Evolutionary conservation across 2,888 invertebrate genomes (phyloP), one percentile per base, ranked within the genome.

Genomic region (Thereva nobilitata): DNA sequence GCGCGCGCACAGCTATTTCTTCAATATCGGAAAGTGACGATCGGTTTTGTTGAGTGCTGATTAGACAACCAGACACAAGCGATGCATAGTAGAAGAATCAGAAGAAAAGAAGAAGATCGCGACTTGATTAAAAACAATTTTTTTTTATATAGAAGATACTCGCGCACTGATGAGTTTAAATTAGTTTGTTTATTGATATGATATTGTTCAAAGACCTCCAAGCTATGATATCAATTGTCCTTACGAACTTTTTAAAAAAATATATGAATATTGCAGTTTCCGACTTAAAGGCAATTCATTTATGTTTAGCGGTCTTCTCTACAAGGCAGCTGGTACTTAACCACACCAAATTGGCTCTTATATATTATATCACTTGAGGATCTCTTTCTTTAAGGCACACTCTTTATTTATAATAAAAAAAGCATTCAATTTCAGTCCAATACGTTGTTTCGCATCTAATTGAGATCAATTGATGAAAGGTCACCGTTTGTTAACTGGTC

Each of bases 121-220:
- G 41, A 61, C 50, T 57, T 59, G 66, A 67, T 67, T 44, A 49
- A 41, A 53, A 54, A 45, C 50, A 40, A 57, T 57, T 42, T 50
- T 47, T 49, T 40, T 44, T 53, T 54, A 53, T 42, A 23, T 23
- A 23, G 1, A 23, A 23, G 67, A 49, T 53, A 61, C 61, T 45
- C n/a, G 42, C 53, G 66, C 23, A 23, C 42, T 59, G 56, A 65
- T 40, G 44, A 49, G 10, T 53, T 45, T 69, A 61, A 69, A 69
- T 67, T 69, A 55, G 53, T 67, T 67, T 69, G 69, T 69, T 69
- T 69, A 69, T 69, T 69, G 64, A 69, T 67, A 69, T 67, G 69
- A 69, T 69, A 69, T 69, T 69, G 69, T 67, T 47, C 40, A 45
- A 53, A 59, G 40, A 37, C 54, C 53, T 45, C 63, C 40, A 23